Evolutionary conservation across 2,888 invertebrate species (phyloP).

Genomic region (Drosophila yooni): DNA sequence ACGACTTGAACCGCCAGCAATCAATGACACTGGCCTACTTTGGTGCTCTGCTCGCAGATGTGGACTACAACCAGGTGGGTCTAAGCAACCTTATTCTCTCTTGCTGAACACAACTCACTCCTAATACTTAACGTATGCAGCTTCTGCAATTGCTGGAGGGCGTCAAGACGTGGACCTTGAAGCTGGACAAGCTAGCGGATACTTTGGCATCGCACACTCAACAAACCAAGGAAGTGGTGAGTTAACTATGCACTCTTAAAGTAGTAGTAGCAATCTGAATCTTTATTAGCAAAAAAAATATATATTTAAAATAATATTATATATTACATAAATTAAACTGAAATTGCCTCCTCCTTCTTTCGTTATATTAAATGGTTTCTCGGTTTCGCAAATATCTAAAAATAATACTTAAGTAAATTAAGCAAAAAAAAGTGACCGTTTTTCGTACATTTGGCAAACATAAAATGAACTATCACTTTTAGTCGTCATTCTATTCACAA

Average conservation of each 20-base stretch:
- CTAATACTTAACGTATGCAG: slow-evolving; percentile 38
- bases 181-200: slow-evolving; percentile 85
- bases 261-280: neutral
- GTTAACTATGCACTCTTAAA: slow-evolving; percentile 5
- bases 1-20: slow-evolving; percentile 87
- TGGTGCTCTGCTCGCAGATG: slow-evolving; percentile 90
- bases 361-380: neutral
- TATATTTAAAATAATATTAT: neutral
- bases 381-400: neutral
- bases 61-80: slow-evolving; percentile 90
- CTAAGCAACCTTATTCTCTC: neutral
- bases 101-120: neutral
- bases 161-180: slow-evolving; percentile 84
- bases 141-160: slow-evolving; percentile 79
- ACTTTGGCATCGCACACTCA: slow-evolving; percentile 83
- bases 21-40: slow-evolving; percentile 93
- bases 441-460: neutral
- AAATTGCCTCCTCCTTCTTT: neutral
- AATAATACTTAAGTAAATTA: neutral
- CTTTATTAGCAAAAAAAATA: neutral
- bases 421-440: neutral
- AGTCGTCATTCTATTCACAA: neutral
- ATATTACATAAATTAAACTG: neutral
- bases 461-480: neutral
- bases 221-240: slow-evolving; percentile 83